Percentiles rank a stretch among this genome's conserved stretches.
Conservation (phyloP, 2,113 vertebrate genomes). For the Oxyruncus cristatus region DNA sequence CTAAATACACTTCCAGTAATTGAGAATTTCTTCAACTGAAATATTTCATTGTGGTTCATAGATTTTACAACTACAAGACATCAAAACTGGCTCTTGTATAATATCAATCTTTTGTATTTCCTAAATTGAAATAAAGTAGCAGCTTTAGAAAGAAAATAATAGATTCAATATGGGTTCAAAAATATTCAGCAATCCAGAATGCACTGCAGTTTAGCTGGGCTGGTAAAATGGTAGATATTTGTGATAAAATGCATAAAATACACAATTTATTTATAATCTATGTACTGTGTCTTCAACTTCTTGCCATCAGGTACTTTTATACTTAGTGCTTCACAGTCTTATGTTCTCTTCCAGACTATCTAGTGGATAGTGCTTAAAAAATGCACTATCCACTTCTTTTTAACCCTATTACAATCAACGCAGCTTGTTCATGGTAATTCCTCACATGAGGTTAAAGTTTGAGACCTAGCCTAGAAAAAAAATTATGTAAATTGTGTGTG, state of each 20-base stretch:
- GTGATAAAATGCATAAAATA: background rate
- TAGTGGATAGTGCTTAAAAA: background rate
- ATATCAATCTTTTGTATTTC: background rate
- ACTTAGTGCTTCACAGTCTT: background rate
- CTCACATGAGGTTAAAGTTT: background rate
- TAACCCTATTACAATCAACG: fast-evolving
- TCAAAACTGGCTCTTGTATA: background rate
- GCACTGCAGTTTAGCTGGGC: background rate
- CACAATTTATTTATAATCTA: background rate
- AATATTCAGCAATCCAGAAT: background rate
- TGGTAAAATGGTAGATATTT: background rate
- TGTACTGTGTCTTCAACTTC: background rate
- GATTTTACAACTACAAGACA: background rate
- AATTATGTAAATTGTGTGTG: background rate
- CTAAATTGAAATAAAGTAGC: background rate
- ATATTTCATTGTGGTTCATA: background rate
- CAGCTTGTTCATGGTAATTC: background rate
- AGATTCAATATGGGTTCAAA: background rate
- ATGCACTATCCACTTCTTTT: background rate
- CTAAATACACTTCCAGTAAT: background rate
- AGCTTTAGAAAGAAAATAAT: background rate
- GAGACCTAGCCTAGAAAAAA: background rate
- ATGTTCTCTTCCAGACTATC: background rate
- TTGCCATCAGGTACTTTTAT: background rate
- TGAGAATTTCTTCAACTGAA: background rate